Evolutionary conservation across 2,888 invertebrate species (phyloP).

Genomic region (Aphelenchoides bicaudatus): DNA sequence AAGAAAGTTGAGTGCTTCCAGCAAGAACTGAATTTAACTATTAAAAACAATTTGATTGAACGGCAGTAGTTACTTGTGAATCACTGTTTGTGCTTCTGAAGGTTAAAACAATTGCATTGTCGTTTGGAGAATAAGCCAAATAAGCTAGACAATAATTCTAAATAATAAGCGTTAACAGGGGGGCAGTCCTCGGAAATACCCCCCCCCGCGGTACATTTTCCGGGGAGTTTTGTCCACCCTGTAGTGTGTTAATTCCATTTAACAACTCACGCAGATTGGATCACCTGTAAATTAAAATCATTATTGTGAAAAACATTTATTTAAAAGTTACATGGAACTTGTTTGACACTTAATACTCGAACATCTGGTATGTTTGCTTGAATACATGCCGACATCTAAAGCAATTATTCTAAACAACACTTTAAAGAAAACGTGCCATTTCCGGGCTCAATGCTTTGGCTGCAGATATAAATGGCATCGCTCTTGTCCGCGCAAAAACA

Average conservation of each 20-base stretch:
- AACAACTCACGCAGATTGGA: constrained; percentile 8
- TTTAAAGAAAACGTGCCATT: background rate
- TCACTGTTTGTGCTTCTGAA: constrained; percentile 25
- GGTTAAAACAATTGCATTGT: constrained; percentile 29
- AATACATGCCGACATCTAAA: background rate
- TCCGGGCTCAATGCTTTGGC: constrained; percentile 20
- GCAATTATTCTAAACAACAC: background rate
- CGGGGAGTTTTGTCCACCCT: no score
- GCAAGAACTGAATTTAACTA: constrained; percentile 19
- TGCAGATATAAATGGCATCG: constrained; percentile 30
- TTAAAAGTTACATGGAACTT: no score
- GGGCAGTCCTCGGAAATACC: no score
- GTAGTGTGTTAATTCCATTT: no score
- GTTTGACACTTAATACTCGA: no score
- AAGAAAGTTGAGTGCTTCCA: constrained; percentile 28
- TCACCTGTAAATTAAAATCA: background rate
- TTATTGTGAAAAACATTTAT: no score
- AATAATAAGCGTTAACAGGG: no score
- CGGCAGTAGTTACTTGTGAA: constrained; percentile 19
- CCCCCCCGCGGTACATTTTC: no score
- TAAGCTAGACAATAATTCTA: constrained; percentile 27
- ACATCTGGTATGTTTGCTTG: background rate
- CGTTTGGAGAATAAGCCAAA: constrained; percentile 25
- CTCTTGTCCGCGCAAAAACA: constrained; percentile 27
- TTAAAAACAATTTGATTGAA: background rate